A percentile compares a stretch with the other conserved stretches of the same genome.
phyloP scores from a whole-genome alignment of 1,140 invertebrate genomes.

The Zaprionus capensis region DNA sequence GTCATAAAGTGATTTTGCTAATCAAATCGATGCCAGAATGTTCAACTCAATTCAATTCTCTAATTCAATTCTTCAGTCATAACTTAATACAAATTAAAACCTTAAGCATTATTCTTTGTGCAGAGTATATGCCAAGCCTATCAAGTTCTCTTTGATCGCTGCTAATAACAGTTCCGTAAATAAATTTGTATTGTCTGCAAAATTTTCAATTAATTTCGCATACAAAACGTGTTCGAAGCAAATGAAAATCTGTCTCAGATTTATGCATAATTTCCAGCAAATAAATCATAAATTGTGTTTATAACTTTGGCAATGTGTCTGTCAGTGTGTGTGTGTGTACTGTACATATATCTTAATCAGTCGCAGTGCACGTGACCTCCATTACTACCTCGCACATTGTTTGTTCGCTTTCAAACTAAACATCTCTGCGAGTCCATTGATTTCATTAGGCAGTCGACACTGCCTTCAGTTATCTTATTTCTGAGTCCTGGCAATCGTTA shows the following conservation, averaged over 20 bases:
- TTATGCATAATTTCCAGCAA: constrained; percentile 36
- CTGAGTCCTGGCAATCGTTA: too few relatives aligned
- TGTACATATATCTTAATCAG: constrained; percentile 35
- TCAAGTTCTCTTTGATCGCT: not conserved
- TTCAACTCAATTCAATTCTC: not conserved
- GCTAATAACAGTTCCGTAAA: constrained; percentile 2
- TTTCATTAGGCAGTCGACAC: constrained; percentile 47
- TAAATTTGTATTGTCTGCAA: not conserved
- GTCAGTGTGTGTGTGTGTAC: constrained; percentile 9
- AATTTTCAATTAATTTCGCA: constrained; percentile 11
- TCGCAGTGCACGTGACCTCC: constrained; percentile 51
- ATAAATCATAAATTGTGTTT: constrained; percentile 25
- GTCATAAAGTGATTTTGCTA: too few relatives aligned
- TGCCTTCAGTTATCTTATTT: not conserved
- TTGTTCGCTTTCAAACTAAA: constrained; percentile 26
- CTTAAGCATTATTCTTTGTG: rapidly evolving
- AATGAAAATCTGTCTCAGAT: constrained; percentile 8
- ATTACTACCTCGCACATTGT: constrained; percentile 49
- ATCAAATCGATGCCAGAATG: too few relatives aligned
- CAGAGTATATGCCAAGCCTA: not conserved
- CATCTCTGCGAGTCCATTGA: constrained; percentile 34
- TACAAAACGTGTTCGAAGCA: not conserved
- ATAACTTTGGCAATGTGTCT: constrained; percentile 1
- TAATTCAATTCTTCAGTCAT: not conserved
- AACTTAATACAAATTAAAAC: too few relatives aligned